These are phyloP conservation scores for Amphipyra berbera DNA, from an alignment of 2,888 invertebrate genomes.

Conservation along the genomic window DNA sequence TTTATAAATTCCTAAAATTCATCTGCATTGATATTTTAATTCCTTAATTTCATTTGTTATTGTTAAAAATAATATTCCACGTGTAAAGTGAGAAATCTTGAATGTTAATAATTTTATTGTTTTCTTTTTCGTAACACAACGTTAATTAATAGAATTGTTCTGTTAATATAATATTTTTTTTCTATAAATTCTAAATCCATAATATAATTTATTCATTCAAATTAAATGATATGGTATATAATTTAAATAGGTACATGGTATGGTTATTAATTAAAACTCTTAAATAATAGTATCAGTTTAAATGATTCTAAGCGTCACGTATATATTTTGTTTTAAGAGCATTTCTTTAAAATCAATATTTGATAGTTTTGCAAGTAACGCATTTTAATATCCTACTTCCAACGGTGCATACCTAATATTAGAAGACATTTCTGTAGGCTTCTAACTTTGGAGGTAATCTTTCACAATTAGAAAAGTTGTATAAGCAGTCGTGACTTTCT, in stretches of 20 bases:
- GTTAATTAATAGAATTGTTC: constrained; percentile 21
- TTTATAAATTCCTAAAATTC: constrained; percentile 20
- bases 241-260: constrained; percentile 47
- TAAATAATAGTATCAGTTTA: too few relatives aligned
- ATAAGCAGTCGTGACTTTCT: neutral
- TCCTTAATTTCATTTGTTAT: constrained; percentile 43
- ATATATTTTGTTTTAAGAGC: constrained; percentile 11
- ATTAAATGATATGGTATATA: constrained; percentile 51
- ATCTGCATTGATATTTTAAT: constrained; percentile 47
- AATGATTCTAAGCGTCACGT: neutral
- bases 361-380: too few relatives aligned
- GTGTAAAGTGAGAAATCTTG: constrained; percentile 1
- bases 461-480: neutral
- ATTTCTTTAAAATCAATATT: too few relatives aligned
- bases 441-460: too few relatives aligned
- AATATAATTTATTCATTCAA: constrained; percentile 37
- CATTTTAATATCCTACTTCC: neutral
- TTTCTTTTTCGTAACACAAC: neutral
- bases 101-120: neutral
- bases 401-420: neutral
- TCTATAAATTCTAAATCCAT: constrained; percentile 34
- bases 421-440: too few relatives aligned
- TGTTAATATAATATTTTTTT: constrained; percentile 20
- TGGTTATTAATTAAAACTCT: constrained; percentile 13
- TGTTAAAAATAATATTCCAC: constrained; percentile 29